Conservation (phyloP, 2,113 vertebrate species). For the Cacatua alba region DNA sequence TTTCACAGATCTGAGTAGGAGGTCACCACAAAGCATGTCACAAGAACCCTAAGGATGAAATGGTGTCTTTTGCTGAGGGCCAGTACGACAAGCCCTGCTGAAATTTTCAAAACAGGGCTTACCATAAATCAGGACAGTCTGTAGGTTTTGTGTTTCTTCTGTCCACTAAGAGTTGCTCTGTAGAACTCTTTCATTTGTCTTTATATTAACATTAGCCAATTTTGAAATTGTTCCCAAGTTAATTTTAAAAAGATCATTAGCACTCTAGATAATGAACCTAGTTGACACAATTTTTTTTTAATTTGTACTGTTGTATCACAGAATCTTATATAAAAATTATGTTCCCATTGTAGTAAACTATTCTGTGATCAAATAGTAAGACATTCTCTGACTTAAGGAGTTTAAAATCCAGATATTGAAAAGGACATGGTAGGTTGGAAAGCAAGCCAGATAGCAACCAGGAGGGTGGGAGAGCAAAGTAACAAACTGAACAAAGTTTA, state of each 20-base stretch:
- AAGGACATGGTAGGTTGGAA: background rate
- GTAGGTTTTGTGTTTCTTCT: background rate
- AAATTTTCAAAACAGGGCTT: background rate
- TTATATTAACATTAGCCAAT: background rate
- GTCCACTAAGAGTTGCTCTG: background rate
- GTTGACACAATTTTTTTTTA: background rate
- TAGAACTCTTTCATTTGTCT: background rate
- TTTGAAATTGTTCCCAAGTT: background rate
- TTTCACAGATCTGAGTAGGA: slow-evolving; percentile 66
- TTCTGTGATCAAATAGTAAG: background rate
- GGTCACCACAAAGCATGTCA: slow-evolving; percentile 56
- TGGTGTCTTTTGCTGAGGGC: background rate
- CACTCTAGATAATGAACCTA: background rate
- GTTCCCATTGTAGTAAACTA: background rate
- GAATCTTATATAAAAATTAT: background rate
- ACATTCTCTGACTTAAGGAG: background rate
- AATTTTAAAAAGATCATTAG: background rate
- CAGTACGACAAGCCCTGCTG: background rate
- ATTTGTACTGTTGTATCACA: background rate
- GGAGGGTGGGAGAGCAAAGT: background rate
- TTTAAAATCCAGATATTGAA: background rate
- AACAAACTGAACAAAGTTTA: slow-evolving; percentile 29
- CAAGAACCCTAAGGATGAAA: slow-evolving; percentile 54
- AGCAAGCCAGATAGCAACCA: background rate
- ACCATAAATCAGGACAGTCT: background rate